Base-by-base conservation (phyloP, 2,888 invertebrate species). In the Cheilosia pagana region DNA sequence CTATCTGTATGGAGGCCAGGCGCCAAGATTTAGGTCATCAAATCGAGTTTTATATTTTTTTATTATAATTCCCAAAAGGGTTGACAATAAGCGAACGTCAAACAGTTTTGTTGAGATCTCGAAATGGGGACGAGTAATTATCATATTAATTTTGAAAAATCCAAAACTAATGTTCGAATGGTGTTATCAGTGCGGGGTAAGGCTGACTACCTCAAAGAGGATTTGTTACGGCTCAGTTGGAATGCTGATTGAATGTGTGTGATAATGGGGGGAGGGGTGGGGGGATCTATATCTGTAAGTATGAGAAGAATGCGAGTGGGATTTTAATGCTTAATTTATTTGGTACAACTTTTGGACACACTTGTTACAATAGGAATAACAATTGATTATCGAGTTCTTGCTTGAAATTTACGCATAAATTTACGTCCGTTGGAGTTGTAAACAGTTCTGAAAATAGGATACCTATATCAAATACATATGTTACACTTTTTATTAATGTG, bases 1-100 rank as follows among this genome's bases (percentile, higher is more conserved):
- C n/a, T n/a, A n/a, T n/a, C n/a, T n/a, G 28, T 48, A 7, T n/a
- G n/a, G n/a, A n/a, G n/a, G n/a, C n/a, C 5, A 52, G 72, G 72
- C 72, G 72, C 72, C 72, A 48, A 72, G 45, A 72, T 63, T 31
- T 63, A 55, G 72, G 72, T 72, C 72, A 72, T 72, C 31, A 72
- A 72, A 63, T 72, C 35, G 21, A 6, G 62, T 52, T 60, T 59
- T 28, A n/a, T 1, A 55, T 55, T 59, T 52, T 60, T 59, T 60
- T 60, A n/a, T n/a, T n/a, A n/a, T 60, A 71, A 35, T 6, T 43
- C 35, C 45, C 8, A 31, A 35, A 35, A 50, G 45, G 62, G 72
- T 53, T 53, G 62, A 55, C 68, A 68, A 53, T 25, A n/a, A 25
- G 31, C 16, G 8, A 19, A 19, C 53, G 43, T 21, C 67, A 14